Evolutionary conservation across 2,888 invertebrate species (phyloP), one percentile per base, ranked within the genome.

Genomic region (Tethea ocularis): DNA sequence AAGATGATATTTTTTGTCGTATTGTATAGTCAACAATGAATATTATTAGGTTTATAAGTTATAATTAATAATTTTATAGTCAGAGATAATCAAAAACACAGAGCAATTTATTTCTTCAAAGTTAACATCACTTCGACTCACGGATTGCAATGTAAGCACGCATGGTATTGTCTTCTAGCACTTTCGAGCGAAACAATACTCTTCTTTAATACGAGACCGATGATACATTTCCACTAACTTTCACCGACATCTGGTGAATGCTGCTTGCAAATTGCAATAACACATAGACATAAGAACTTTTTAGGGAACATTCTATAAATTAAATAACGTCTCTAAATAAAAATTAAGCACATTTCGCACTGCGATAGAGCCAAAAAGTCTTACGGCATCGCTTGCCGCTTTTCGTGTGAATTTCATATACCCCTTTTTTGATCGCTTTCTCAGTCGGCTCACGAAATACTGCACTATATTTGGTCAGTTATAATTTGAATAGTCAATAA

Each of bases 381-480:
- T 82, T 85, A 82, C 87, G 90, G 91, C 90, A 83, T 78, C 80
- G 89, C 91, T 90, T 90, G 90, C 88, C 86, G 91, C 91, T 92
- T 92, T 89, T 74, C 82, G 78, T 90, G 88, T 90, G 77, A 86
- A 77, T 77, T 80, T 80, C 72, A 77, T 77, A 82, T 70, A 60
- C 78, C 77, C 75, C 80, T 74, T 78, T 69, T 69, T 46, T 46
- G 46, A 74, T 77, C 77, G 84, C 84, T 80, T 82, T 77, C 83
- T 87, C 80, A 72, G 75, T 82, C 83, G 84, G 77, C 84, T 74
- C 82, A 87, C 79, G 82, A 82, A 79, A 70, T 63, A 67, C 52
- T 57, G 22, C 56, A 59, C 57, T 24, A 22, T 8, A 60, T 33
- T 52, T 51, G 58, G 23, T 56, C 65, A 61, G 60, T 46, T 61